Conservation (phyloP, 2,113 vertebrate species). For the Sorex araneus region DNA sequence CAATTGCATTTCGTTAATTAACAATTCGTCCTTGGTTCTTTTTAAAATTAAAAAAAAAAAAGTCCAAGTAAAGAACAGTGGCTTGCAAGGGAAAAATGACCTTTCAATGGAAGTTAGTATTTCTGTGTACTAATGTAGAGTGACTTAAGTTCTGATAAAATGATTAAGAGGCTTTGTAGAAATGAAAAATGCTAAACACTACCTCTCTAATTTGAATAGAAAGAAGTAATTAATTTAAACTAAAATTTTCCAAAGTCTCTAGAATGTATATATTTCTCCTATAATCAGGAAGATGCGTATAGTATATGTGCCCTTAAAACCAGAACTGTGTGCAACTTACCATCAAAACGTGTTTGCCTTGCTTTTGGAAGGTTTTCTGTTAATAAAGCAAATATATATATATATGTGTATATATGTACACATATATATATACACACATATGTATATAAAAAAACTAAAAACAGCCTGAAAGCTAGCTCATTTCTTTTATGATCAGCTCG, state of each 20-base stretch:
- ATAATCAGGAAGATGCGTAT: neutral
- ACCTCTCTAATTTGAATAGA: neutral
- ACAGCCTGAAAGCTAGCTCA: neutral
- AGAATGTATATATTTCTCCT: neutral
- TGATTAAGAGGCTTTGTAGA: constrained; percentile 32
- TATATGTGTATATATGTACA: too few species aligned
- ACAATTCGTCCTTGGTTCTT: constrained; percentile 5
- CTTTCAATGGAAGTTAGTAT: neutral
- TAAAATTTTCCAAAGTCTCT: neutral
- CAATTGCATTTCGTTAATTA: constrained; percentile 36
- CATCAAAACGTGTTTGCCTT: neutral
- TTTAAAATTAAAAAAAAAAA: constrained; percentile 52
- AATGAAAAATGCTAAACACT: constrained; percentile 20
- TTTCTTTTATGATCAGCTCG: neutral
- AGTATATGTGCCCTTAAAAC: neutral
- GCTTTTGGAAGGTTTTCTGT: constrained; percentile 32
- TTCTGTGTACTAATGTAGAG: neutral
- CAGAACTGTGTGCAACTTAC: neutral
- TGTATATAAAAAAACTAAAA: too few species aligned
- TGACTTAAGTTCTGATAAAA: neutral
- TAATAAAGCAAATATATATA: neutral
- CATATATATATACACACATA: too few species aligned
- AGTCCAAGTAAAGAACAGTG: neutral
- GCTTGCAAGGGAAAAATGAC: constrained; percentile 15
- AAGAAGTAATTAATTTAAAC: neutral